A percentile compares a stretch with the other conserved stretches of the same genome.
Conservation (phyloP, 2,797 vertebrate species). For the Lutjanus argentimaculatus region DNA sequence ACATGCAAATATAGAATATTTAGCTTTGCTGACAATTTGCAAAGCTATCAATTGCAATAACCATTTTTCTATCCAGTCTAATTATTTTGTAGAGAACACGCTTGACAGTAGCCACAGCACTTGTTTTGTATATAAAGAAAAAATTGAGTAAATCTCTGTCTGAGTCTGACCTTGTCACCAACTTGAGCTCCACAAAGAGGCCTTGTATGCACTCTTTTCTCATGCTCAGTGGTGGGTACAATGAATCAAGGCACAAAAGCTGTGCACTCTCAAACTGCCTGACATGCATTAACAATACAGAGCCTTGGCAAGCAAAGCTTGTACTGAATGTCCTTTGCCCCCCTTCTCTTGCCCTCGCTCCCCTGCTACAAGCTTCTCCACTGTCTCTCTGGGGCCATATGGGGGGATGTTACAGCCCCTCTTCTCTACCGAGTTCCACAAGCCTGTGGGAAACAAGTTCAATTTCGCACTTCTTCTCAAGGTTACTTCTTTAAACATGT, state of each 20-base stretch:
- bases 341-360: conserved; percentile 39
- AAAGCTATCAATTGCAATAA: conserved; percentile 19
- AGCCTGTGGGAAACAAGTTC: conserved; percentile 59
- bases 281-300: conserved; percentile 79
- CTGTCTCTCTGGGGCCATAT: conserved; percentile 65
- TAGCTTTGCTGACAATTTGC: conserved; percentile 17
- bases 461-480: conserved; percentile 41
- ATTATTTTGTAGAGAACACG: conserved; percentile 27
- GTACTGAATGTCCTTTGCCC: conserved; percentile 71
- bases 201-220: conserved; percentile 70
- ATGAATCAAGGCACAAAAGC: conserved; percentile 80
- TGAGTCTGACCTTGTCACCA: conserved; percentile 63
- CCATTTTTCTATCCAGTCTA: conserved; percentile 15
- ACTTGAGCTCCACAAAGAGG: conserved; percentile 67
- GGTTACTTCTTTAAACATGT: conserved; percentile 32
- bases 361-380: conserved; percentile 62
- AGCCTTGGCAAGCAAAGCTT: conserved; percentile 72
- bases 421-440: conserved; percentile 29
- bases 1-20: conserved; percentile 2
- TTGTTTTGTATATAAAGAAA: conserved; percentile 37
- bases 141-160: conserved; percentile 54
- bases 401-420: conserved; percentile 41
- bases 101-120: conserved; percentile 28
- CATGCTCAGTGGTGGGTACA: conserved; percentile 65
- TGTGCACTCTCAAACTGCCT: conserved; percentile 73